Evolutionary conservation across 2,797 vertebrate genomes (phyloP).

Genomic region (Micropoecilia bifurca): DNA sequence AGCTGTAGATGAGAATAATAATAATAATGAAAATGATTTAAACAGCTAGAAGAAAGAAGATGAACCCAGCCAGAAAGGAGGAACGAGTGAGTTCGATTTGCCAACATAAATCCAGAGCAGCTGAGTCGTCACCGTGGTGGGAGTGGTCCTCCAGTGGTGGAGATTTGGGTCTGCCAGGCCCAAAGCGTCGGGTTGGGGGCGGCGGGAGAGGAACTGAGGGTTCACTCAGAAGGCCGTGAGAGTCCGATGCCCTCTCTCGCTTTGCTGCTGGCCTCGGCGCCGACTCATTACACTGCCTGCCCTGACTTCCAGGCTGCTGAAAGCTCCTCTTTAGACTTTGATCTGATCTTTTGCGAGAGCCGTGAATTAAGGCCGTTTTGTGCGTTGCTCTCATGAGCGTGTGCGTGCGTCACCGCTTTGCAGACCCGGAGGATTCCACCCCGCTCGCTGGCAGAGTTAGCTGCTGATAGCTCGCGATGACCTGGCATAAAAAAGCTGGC

Average conservation of each 20-base stretch:
- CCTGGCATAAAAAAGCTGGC: conserved; percentile 70
- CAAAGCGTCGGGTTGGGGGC: conserved; percentile 34
- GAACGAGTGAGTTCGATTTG: conserved; percentile 64
- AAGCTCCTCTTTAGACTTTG: conserved; percentile 22
- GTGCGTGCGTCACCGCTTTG: conserved; percentile 51
- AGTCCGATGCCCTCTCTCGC: conserved; percentile 46
- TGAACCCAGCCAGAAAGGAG: conserved; percentile 70
- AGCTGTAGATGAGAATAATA: background rate
- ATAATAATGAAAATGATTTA: conserved; percentile 61
- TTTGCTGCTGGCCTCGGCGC: conserved; percentile 23
- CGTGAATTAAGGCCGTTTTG: conserved; percentile 9
- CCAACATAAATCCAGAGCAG: conserved; percentile 75
- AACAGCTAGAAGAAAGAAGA: conserved; percentile 67
- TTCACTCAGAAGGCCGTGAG: conserved; percentile 74
- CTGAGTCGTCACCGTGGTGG: conserved; percentile 81
- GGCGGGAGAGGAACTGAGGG: conserved; percentile 53
- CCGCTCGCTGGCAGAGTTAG: conserved; percentile 74
- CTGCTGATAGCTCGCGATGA: conserved; percentile 77
- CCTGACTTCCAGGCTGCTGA: conserved; percentile 26
- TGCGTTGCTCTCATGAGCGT: background rate
- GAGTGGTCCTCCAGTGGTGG: conserved; percentile 71
- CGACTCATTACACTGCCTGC: conserved; percentile 21
- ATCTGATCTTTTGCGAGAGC: conserved; percentile 27
- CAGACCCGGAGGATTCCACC: conserved; percentile 65
- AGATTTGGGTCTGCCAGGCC: conserved; percentile 67